Percentiles rank a stretch among this genome's conserved stretches.
These are phyloP conservation scores for Amazona vittata DNA, from an alignment of 2,113 vertebrate species.

Conservation along the genomic window DNA sequence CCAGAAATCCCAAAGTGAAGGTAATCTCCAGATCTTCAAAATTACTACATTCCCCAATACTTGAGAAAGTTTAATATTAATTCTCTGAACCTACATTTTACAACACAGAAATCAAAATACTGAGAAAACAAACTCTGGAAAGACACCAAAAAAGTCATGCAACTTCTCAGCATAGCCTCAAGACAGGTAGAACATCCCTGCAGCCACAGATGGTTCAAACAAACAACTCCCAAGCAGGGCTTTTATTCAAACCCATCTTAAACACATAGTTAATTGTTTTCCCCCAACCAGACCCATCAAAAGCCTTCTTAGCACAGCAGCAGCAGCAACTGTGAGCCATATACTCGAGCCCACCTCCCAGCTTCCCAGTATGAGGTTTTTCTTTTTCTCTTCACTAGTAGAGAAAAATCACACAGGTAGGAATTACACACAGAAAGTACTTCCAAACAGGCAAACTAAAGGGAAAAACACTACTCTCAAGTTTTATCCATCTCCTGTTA, in stretches of 20 bases:
- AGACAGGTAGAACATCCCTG: not conserved
- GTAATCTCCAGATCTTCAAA: no score
- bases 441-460: not conserved
- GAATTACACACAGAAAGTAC: not conserved
- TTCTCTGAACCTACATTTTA: not conserved
- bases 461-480: not conserved
- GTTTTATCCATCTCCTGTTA: not conserved
- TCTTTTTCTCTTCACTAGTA: not conserved
- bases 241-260: not conserved
- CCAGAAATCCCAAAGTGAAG: not conserved
- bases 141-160: not conserved
- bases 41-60: not conserved
- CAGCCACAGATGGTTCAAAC: rapidly evolving
- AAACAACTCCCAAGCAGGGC: rapidly evolving
- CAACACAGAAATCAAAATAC: not conserved
- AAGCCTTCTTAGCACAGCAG: not conserved
- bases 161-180: not conserved
- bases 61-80: not conserved
- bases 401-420: not conserved
- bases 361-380: rapidly evolving
- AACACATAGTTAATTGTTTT: rapidly evolving
- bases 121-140: not conserved
- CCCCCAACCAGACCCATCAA: no score
- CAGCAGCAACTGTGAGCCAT: rapidly evolving
- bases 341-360: rapidly evolving